Percentiles rank a stretch among this genome's conserved stretches.
phyloP scores from a whole-genome alignment of 1,140 invertebrate species.

The Trichoplusia ni region DNA sequence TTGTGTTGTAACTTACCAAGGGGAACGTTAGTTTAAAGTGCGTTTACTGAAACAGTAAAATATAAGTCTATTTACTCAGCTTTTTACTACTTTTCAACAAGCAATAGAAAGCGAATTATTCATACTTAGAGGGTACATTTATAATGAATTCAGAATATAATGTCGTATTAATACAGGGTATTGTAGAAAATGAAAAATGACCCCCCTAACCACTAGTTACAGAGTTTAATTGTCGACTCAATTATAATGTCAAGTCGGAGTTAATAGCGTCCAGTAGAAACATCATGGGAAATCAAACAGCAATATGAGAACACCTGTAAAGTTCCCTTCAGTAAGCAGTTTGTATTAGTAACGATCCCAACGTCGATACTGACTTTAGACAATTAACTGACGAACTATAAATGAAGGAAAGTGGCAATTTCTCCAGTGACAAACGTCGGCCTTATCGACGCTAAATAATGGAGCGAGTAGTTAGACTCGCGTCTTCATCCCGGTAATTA shows the following conservation, averaged over 20 bases:
- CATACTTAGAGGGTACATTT: no score
- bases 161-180: no score
- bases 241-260: constrained; percentile 8
- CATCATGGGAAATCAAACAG: constrained; percentile 20
- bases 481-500: constrained; percentile 80
- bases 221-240: constrained; percentile 9
- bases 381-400: constrained; percentile 73
- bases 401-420: constrained; percentile 76
- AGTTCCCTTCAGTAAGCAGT: constrained; percentile 39
- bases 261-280: neutral
- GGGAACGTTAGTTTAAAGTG: no score
- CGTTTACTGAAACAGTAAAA: no score
- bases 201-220: neutral
- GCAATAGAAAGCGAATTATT: no score
- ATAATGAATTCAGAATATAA: no score
- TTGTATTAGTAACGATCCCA: constrained; percentile 17
- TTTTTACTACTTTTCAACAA: no score
- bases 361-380: constrained; percentile 24
- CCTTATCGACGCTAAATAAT: constrained; percentile 77
- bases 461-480: constrained; percentile 73
- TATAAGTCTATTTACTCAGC: no score
- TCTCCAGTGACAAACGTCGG: constrained; percentile 74
- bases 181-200: constrained; percentile 5
- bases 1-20: no score
- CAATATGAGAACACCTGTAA: constrained; percentile 31